These are phyloP conservation scores for Junonia oenone DNA, from an alignment of 2,888 invertebrate genomes.

Conservation along the genomic window DNA sequence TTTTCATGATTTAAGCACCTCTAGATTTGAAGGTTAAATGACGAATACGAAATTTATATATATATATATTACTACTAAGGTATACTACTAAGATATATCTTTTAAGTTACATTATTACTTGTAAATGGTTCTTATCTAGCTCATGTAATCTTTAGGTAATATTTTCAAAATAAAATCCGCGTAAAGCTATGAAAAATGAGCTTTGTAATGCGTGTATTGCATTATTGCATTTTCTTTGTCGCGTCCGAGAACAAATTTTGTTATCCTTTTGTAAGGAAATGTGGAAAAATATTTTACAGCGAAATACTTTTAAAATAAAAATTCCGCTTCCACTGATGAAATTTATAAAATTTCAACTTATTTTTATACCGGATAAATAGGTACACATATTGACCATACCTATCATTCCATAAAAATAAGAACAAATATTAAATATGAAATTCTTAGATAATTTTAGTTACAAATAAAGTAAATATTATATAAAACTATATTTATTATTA, in stretches of 20 bases:
- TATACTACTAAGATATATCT: no score
- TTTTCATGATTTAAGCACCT: no score
- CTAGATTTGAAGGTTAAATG: no score
- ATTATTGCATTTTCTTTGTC: conserved; percentile 19
- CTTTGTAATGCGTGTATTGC: conserved; percentile 20
- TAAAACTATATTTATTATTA: no score
- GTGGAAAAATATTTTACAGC: conserved; percentile 12
- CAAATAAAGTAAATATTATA: no score
- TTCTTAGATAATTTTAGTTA: no score
- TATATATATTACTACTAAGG: no score
- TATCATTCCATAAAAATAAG: no score
- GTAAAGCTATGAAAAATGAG: conserved; percentile 10
- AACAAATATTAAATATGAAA: no score
- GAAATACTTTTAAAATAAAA: conserved; percentile 1
- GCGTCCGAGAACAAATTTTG: conserved; percentile 14
- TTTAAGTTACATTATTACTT: background rate
- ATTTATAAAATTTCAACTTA: background rate
- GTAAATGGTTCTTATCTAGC: background rate
- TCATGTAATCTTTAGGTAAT: background rate
- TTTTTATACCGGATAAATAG: background rate
- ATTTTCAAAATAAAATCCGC: conserved; percentile 1
- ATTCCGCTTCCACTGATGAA: background rate
- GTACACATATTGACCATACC: no score
- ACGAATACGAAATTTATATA: background rate
- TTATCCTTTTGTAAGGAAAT: conserved; percentile 12